Evolutionary conservation across 1,140 invertebrate species (phyloP).

Genomic region (Drosophila eugracilis): DNA sequence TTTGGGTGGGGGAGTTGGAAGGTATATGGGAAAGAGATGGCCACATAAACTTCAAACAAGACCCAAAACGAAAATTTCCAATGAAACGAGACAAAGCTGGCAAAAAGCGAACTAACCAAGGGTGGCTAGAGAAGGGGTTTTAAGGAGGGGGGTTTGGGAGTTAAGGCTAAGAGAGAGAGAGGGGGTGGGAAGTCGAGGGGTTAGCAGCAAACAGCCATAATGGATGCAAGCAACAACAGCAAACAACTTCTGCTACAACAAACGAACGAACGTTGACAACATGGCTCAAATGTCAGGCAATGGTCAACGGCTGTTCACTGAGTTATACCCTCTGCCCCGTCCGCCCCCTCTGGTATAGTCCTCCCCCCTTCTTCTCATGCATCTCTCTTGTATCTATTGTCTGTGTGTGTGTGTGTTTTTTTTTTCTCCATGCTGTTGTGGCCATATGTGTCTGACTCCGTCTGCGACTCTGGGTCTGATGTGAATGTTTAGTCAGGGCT

Average conservation of each 20-base stretch:
- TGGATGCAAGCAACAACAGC: constrained; percentile 68
- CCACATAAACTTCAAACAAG: constrained; percentile 31
- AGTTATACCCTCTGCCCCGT: constrained; percentile 2
- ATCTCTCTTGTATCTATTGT: constrained; percentile 43
- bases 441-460: constrained; percentile 55
- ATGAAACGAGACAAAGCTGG: constrained; percentile 59
- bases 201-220: constrained; percentile 70
- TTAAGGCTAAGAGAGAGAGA: too few species aligned
- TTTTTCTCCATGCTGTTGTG: constrained; percentile 34
- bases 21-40: constrained; percentile 9
- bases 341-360: background rate
- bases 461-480: constrained; percentile 44
- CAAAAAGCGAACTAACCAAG: constrained; percentile 19
- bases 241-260: constrained; percentile 42
- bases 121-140: background rate
- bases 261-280: constrained; percentile 67
- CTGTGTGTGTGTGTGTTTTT: too few species aligned
- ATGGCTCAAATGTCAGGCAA: constrained; percentile 80
- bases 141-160: background rate
- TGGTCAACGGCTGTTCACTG: constrained; percentile 72
- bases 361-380: background rate
- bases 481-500: constrained; percentile 60
- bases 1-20: too few species aligned
- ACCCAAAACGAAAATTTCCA: constrained; percentile 56
- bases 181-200: constrained; percentile 5